A percentile compares a stretch with the other conserved stretches of the same genome.
phyloP scores from a whole-genome alignment of 37 sponge, comb jelly and placozoan species.

The Oscarella lobularis region DNA sequence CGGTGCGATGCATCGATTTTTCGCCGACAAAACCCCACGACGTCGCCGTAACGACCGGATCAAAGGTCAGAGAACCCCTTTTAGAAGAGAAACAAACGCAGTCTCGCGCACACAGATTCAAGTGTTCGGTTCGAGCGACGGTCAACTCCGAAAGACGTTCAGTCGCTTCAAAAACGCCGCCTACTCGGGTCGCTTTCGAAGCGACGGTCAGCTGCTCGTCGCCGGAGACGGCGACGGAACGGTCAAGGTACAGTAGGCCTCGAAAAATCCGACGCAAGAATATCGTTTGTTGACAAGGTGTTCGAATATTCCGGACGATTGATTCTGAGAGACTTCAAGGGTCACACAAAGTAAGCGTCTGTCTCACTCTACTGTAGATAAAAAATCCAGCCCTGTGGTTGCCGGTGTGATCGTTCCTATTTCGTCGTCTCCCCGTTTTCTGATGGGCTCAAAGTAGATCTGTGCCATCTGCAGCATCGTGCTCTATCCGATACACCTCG shows the following conservation, averaged over 20 bases:
- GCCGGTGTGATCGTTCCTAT: neutral
- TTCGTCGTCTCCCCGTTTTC: neutral
- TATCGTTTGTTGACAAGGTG: slow-evolving; percentile 18
- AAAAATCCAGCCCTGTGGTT: neutral
- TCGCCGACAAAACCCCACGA: slow-evolving; percentile 53
- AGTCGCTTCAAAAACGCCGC: slow-evolving; percentile 24
- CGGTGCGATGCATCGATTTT: slow-evolving; percentile 57
- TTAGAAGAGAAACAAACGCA: too few species aligned
- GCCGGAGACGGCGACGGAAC: slow-evolving; percentile 19
- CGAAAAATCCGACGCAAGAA: too few species aligned
- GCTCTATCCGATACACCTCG: neutral
- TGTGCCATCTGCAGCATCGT: neutral
- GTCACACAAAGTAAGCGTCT: slow-evolving; percentile 46
- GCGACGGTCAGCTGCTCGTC: slow-evolving; percentile 22
- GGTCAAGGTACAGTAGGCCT: slow-evolving; percentile 17
- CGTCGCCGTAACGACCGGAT: slow-evolving; percentile 75
- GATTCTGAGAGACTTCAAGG: slow-evolving; percentile 62
- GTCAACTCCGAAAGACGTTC: slow-evolving; percentile 16
- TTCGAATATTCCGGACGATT: slow-evolving; percentile 62
- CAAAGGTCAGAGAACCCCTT: slow-evolving; percentile 33
- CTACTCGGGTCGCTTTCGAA: slow-evolving; percentile 14
- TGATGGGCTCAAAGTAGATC: neutral
- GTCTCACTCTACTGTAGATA: neutral
- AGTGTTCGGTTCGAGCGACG: slow-evolving; percentile 7
- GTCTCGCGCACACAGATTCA: too few species aligned